These are phyloP conservation scores for Epistrophella euchroma DNA, from an alignment of 2,888 invertebrate species.

Conservation along the genomic window DNA sequence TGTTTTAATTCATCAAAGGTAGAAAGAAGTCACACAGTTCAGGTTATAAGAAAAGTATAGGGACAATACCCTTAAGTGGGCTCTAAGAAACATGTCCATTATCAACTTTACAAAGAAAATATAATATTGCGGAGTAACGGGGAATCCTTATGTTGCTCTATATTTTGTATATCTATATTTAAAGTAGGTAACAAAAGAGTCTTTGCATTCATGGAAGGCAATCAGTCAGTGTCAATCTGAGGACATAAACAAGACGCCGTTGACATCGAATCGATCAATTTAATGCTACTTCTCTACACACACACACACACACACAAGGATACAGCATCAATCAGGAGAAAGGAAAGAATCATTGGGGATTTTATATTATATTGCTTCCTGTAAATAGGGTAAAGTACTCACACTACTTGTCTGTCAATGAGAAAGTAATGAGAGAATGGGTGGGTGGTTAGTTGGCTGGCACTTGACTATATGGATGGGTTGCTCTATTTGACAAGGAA, in stretches of 20 bases:
- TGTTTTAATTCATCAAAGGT: conserved; percentile 26
- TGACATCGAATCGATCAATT: conserved; percentile 67
- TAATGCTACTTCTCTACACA: conserved; percentile 18
- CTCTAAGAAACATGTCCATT: conserved; percentile 37
- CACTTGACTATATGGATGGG: background rate
- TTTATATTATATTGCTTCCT: conserved; percentile 24
- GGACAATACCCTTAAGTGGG: conserved; percentile 24
- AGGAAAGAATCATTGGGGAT: conserved; percentile 20
- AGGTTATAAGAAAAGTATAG: background rate
- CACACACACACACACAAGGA: background rate
- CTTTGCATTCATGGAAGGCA: conserved; percentile 3
- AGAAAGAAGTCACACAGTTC: conserved; percentile 21
- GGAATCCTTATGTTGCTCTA: background rate
- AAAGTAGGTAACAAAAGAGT: conserved; percentile 12
- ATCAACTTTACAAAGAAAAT: conserved; percentile 3
- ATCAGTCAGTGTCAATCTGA: conserved; percentile 66
- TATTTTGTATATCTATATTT: background rate
- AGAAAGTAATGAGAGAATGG: conserved; percentile 43
- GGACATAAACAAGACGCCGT: conserved; percentile 62
- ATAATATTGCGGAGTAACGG: background rate
- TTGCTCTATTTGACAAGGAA: conserved; percentile 16
- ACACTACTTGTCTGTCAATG: conserved; percentile 34
- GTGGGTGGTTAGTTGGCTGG: background rate
- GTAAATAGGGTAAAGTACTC: conserved; percentile 29
- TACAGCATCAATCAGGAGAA: conserved; percentile 43